Evolutionary conservation across 2,113 vertebrate genomes (phyloP), one percentile per base, ranked within the genome.

Genomic region (Melospiza melodia): DNA sequence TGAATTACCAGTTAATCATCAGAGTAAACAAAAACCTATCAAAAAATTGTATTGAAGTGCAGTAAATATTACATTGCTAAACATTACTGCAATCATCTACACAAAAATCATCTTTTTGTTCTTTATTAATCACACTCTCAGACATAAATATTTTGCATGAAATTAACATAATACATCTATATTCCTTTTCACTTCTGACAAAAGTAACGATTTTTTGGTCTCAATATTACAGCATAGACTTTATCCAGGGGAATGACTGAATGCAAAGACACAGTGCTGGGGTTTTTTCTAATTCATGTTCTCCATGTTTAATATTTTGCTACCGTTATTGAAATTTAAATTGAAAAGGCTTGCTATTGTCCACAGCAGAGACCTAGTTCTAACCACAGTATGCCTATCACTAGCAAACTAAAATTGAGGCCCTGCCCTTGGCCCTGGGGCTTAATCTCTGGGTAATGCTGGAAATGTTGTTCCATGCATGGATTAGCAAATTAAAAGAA

Each of bases 401-500:
- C 78, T 90, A 94, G 81, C 91, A 94, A 95, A 97, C 94, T 97
- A 95, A 97, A 97, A 98, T 95, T 97, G 97, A 97, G 97, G 96
- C 95, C 95, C 82, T 97, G 97, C 96, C 96, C 97, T 97, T 87
- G 84, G 95, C 92, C 89, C 88, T 87, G 63, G 89, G 91, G 90
- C 89, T 96, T 88, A 95, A 93, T 97, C 96, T 97, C 92, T 94
- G 87, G 77, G 90, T 92, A 94, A 91, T 90, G 78, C 90, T 97
- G 94, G 88, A 97, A 97, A 95, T 93, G 88, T 94, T 95, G 89
- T 82, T 95, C 91, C 94, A 95, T 96, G 94, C 94, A 95, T 95
- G 81, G 91, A 98, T 97, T 93, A 97, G 74, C 88, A 98, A 98
- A 98, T 97, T 96, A 96, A 94, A 97, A 95, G 95, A 96, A 95